Evolutionary conservation across 1,140 invertebrate species (phyloP).

Genomic region (Stegodyphus dumicola): DNA sequence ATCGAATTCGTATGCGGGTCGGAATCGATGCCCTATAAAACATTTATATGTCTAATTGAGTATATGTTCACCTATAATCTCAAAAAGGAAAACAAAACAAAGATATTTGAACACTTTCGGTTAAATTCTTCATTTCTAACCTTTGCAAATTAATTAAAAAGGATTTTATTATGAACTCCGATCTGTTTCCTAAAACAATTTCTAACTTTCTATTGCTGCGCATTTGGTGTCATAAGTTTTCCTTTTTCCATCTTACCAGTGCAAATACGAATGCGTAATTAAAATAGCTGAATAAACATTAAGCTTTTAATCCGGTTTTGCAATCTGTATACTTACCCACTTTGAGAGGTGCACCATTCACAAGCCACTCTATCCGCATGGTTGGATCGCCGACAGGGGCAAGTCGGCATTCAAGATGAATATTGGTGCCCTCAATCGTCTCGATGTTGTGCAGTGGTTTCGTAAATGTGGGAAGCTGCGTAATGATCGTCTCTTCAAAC

Average conservation of each 20-base stretch:
- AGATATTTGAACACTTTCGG: no score
- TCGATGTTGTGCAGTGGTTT: constrained; percentile 89
- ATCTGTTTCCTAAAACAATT: no score
- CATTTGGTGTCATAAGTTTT: no score
- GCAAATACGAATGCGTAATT: neutral
- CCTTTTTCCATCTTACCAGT: no score
- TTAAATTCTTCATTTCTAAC: no score
- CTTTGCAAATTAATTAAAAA: no score
- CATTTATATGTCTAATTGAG: neutral
- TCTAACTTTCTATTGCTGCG: no score
- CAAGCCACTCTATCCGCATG: constrained; percentile 97
- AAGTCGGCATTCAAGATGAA: constrained; percentile 91
- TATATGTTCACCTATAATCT: neutral
- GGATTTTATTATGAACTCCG: no score
- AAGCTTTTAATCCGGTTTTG: neutral
- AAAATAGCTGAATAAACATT: neutral
- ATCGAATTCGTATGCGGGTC: constrained; percentile 97
- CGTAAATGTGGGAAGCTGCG: constrained; percentile 87
- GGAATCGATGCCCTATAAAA: constrained; percentile 85
- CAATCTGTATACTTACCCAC: constrained; percentile 69
- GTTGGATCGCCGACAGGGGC: constrained; percentile 94
- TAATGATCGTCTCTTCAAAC: constrained; percentile 82
- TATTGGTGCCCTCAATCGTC: constrained; percentile 89
- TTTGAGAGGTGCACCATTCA: constrained; percentile 84
- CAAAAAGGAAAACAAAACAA: no score